Evolutionary conservation across 1,140 invertebrate genomes (phyloP).

Genomic region (Latrodectus geometricus): DNA sequence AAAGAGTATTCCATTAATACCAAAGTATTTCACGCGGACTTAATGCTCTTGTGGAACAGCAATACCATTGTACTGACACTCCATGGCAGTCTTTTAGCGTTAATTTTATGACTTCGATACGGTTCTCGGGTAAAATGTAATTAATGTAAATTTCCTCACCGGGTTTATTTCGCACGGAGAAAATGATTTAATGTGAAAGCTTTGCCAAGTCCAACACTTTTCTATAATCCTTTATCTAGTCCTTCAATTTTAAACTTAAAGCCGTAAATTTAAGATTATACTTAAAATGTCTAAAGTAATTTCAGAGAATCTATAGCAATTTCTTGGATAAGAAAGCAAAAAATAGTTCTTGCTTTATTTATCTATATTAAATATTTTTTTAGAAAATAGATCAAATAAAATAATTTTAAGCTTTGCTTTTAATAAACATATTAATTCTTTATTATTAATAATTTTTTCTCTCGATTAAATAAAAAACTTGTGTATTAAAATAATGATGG

Average conservation of each 20-base stretch:
- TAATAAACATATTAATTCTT: no score
- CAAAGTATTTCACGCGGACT: neutral
- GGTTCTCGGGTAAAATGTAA: neutral
- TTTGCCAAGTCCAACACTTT: neutral
- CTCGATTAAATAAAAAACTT: no score
- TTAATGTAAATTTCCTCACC: slow-evolving; percentile 45
- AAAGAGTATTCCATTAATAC: slow-evolving; percentile 14
- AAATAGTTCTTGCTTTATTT: no score
- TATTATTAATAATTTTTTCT: no score
- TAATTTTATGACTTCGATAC: slow-evolving; percentile 47
- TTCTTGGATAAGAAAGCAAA: no score
- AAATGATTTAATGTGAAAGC: slow-evolving; percentile 33
- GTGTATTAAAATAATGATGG: no score
- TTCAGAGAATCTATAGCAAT: no score
- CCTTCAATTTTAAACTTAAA: neutral
- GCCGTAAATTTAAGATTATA: neutral
- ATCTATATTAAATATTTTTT: no score
- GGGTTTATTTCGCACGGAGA: slow-evolving; percentile 3
- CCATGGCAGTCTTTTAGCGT: neutral
- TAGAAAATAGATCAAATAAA: no score
- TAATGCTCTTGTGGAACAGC: slow-evolving; percentile 16
- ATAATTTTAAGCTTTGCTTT: no score
- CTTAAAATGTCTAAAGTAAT: neutral
- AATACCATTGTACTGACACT: slow-evolving; percentile 17
- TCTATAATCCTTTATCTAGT: slow-evolving; percentile 22